A percentile compares a stretch with the other conserved stretches of the same genome.
These are phyloP conservation scores for Rhopalosiphum padi DNA, from an alignment of 1,140 invertebrate species.

Conservation along the genomic window DNA sequence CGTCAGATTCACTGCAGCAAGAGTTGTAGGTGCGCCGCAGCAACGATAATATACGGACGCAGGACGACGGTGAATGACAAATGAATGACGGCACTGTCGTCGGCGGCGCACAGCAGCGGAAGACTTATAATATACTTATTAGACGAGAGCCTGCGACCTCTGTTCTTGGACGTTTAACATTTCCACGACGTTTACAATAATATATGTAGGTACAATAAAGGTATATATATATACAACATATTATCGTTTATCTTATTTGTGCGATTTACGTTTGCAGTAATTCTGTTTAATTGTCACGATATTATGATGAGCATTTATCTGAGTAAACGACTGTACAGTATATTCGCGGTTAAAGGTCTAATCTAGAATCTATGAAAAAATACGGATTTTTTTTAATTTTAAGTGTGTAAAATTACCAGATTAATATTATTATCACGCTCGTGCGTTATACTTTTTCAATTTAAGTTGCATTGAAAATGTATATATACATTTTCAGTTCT, in stretches of 20 bases:
- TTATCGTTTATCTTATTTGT: neutral
- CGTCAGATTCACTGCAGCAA: neutral
- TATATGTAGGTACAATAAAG: neutral
- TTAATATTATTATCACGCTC: too few relatives aligned
- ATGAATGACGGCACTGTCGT: neutral
- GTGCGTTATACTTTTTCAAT: neutral
- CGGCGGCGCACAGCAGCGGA: neutral
- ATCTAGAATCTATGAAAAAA: neutral
- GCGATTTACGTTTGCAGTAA: neutral
- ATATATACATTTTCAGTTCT: neutral
- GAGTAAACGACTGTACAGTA: neutral
- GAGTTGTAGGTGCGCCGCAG: neutral
- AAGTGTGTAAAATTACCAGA: neutral
- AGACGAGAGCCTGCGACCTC: neutral
- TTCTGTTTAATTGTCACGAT: neutral
- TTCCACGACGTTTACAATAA: neutral
- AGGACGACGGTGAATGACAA: slow-evolving; percentile 9
- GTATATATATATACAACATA: neutral
- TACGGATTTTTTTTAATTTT: neutral
- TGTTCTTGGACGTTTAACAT: neutral
- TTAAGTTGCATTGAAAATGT: neutral
- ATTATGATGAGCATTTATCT: neutral
- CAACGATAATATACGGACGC: neutral
- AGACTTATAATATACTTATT: slow-evolving; percentile 5
- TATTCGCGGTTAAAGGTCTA: neutral